phyloP scores from a whole-genome alignment of 2,888 invertebrate genomes.

The Mythimna ferrago region DNA sequence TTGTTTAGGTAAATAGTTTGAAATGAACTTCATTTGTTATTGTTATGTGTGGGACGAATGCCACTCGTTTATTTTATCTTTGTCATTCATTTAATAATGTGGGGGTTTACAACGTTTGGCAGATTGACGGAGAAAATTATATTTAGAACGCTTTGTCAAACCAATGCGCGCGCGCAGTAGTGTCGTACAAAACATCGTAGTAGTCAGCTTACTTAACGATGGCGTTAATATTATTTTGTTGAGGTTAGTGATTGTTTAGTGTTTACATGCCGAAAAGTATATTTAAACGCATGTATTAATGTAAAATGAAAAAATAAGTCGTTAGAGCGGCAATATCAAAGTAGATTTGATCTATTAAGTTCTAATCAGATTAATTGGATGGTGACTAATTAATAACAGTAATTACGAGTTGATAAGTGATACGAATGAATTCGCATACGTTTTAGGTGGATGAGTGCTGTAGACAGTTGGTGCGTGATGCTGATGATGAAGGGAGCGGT shows the following conservation, averaged over 20 bases:
- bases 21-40: slow-evolving; percentile 7
- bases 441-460: slow-evolving; percentile 77
- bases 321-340: slow-evolving; percentile 35
- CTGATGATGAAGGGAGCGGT: slow-evolving; percentile 77
- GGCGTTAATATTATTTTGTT: slow-evolving; percentile 70
- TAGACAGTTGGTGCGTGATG: slow-evolving; percentile 70
- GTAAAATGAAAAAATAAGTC: slow-evolving; percentile 1
- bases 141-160: slow-evolving; percentile 68
- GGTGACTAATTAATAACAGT: slow-evolving; percentile 11
- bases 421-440: slow-evolving; percentile 53
- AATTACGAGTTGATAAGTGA: slow-evolving; percentile 57
- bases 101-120: slow-evolving; percentile 32
- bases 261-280: slow-evolving; percentile 22
- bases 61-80: slow-evolving; percentile 21
- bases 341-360: slow-evolving; percentile 13
- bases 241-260: slow-evolving; percentile 69
- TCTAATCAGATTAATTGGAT: slow-evolving; percentile 28
- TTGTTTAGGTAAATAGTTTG: background rate
- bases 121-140: slow-evolving; percentile 70
- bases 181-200: slow-evolving; percentile 67
- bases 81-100: slow-evolving; percentile 11
- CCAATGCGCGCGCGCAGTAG: slow-evolving; percentile 65
- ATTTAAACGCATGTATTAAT: slow-evolving; percentile 8
- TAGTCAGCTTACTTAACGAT: slow-evolving; percentile 74
- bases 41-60: slow-evolving; percentile 12